Percentiles rank a stretch among this genome's conserved stretches.
Conservation (phyloP, 2,888 invertebrate species). For the Pseudeuparius sepicola region DNA sequence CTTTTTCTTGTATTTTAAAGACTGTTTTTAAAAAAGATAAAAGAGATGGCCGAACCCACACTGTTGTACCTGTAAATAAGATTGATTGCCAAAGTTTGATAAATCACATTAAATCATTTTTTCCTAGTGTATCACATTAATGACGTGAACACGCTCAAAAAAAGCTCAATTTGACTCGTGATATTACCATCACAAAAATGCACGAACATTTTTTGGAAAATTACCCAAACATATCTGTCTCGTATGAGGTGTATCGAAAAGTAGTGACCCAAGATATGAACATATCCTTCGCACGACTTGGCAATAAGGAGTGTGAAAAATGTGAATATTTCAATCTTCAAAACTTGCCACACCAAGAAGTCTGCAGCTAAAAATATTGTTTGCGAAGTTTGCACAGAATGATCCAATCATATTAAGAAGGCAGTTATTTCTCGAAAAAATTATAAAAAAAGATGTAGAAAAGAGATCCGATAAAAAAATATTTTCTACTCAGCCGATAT, state of each 20-base stretch:
- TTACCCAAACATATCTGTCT: constrained; percentile 12
- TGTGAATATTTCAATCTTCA: constrained; percentile 14
- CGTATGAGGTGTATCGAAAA: constrained; percentile 15
- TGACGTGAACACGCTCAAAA: constrained; percentile 17
- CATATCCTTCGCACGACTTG: too few species aligned
- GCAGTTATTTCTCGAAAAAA: constrained; percentile 11
- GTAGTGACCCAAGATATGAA: constrained; percentile 12
- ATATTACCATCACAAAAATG: constrained; percentile 13
- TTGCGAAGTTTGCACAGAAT: constrained; percentile 11
- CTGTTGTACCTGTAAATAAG: too few species aligned
- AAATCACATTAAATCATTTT: constrained; percentile 13
- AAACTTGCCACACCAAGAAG: constrained; percentile 11
- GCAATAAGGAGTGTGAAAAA: too few species aligned
- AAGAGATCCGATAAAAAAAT: constrained; percentile 8
- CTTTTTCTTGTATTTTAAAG: too few species aligned
- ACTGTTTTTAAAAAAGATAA: too few species aligned
- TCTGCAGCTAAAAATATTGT: constrained; percentile 12
- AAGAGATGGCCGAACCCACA: too few species aligned
- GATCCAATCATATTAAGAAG: constrained; percentile 13
- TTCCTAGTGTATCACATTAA: constrained; percentile 17
- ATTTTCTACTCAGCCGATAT: constrained; percentile 12
- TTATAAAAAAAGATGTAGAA: constrained; percentile 9
- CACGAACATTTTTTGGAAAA: constrained; percentile 14
- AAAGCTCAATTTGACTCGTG: constrained; percentile 13
- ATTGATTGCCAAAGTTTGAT: too few species aligned